phyloP scores from a whole-genome alignment of 2,113 vertebrate genomes.

The Rhabdornis inornatus region DNA sequence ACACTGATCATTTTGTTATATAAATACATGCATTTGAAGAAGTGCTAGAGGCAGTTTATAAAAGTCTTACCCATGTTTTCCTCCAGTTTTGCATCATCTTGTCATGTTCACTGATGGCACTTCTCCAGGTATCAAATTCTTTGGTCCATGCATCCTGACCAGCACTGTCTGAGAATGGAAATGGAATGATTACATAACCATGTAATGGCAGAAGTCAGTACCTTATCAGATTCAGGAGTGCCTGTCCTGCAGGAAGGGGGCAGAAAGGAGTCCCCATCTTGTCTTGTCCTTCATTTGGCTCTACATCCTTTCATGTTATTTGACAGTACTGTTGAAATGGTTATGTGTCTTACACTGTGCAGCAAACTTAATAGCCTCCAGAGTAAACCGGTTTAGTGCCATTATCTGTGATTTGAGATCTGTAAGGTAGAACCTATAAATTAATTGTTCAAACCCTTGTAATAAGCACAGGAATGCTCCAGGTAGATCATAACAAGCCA shows the following conservation, averaged over 20 bases:
- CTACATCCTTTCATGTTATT: neutral
- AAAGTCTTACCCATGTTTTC: conserved; percentile 81
- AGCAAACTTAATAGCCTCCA: neutral
- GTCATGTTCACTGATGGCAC: conserved; percentile 79
- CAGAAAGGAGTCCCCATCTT: neutral
- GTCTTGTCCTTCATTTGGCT: neutral
- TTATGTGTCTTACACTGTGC: neutral
- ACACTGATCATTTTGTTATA: accelerated
- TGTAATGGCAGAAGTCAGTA: neutral
- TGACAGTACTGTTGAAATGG: neutral
- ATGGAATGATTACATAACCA: neutral
- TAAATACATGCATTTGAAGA: neutral
- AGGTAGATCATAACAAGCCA: neutral
- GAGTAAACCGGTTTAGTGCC: neutral
- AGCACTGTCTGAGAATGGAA: conserved; percentile 73
- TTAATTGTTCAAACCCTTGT: neutral
- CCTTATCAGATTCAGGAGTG: neutral
- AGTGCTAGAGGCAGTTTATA: neutral
- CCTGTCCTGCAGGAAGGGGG: neutral
- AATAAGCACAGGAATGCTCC: neutral
- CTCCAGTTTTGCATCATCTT: conserved; percentile 86
- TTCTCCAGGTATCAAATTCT: conserved; percentile 83
- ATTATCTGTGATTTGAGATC: neutral
- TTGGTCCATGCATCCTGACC: conserved; percentile 69
- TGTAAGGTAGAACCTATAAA: neutral